Base-by-base conservation (phyloP, 2,888 invertebrate genomes). In the Papilio demoleus region DNA sequence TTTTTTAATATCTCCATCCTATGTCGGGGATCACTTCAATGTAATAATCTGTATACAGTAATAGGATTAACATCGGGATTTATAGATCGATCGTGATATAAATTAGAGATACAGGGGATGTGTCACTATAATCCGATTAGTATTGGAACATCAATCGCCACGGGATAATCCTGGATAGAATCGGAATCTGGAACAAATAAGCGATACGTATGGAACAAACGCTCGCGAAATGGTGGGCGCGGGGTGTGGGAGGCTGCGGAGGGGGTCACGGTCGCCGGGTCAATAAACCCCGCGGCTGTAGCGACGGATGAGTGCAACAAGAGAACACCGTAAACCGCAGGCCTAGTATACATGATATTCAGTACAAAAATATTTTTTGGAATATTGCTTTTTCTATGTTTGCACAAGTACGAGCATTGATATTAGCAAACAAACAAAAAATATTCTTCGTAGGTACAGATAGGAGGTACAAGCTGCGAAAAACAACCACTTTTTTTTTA, bases 211-310 rank as follows among this genome's bases (percentile, higher is more conserved):
- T 66, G 67, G 53, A 56, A 53, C 73, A 72, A 74, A 75, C 71
- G 76, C 76, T 75, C 53, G 77, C 76, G 68, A 78, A 77, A 75
- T 74, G 73, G 74, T 67, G 68, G 70, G 67, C 70, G 64, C 62
- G 76, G 61, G 71, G 71, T 6, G 27, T 27, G 3, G 71, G 74
- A 68, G 66, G 77, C 73, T 19, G 9, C 47, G 59, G 80, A 81
- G 80, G 82, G 86, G 86, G 82, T 89, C 90, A 90, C 83, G 91
- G 90, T 87, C 90, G 88, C 70, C 81, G 82, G 89, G 88, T 90
- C 88, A 88, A 86, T 85, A 81, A 88, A 81, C 87, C 77, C 79
- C 75, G 78, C 76, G 79, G 79, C 79, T 76, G 76, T 73, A 79
- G 80, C 82, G 78, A 81, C 83, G 79, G 77, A 77, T 73, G 73